phyloP scores from a whole-genome alignment of 2,888 invertebrate species.

The Idaea straminata region DNA sequence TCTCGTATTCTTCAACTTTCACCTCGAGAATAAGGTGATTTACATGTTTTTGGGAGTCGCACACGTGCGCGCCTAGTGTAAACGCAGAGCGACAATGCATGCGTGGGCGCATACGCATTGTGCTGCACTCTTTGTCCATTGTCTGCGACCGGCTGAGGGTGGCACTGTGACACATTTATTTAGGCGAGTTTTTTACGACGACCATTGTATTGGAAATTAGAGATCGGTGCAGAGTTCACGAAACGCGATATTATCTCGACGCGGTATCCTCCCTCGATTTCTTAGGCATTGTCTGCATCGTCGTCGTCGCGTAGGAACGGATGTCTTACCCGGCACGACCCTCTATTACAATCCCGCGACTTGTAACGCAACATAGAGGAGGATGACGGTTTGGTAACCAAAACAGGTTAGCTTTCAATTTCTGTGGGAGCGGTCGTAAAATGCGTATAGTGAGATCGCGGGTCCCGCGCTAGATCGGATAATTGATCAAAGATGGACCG shows the following conservation, averaged over 20 bases:
- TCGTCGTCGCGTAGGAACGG: conserved; percentile 46
- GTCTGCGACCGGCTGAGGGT: conserved; percentile 66
- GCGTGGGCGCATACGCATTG: conserved; percentile 44
- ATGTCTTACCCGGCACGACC: conserved; percentile 39
- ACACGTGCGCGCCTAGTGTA: conserved; percentile 37
- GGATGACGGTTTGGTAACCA: conserved; percentile 21
- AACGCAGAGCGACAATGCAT: conserved; percentile 41
- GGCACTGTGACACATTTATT: conserved; percentile 79
- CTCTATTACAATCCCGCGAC: conserved; percentile 48
- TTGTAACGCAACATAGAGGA: conserved; percentile 34
- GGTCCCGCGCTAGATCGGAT: conserved; percentile 50
- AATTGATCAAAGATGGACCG: conserved; percentile 70
- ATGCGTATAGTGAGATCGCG: conserved; percentile 42
- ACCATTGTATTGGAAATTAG: conserved; percentile 79
- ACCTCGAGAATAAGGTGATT: conserved; percentile 70
- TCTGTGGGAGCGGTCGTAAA: conserved; percentile 57
- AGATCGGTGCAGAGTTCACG: conserved; percentile 73
- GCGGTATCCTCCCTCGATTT: conserved; percentile 62
- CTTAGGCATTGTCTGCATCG: conserved; percentile 45
- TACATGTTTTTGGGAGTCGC: conserved; percentile 53
- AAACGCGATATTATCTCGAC: conserved; percentile 72
- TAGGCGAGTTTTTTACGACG: conserved; percentile 71
- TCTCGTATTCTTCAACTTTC: conserved; percentile 72
- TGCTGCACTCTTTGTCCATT: conserved; percentile 71
- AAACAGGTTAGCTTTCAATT: conserved; percentile 75